These are phyloP conservation scores for Ormyrus rosae DNA, from an alignment of 2,888 invertebrate species.

Conservation along the genomic window DNA sequence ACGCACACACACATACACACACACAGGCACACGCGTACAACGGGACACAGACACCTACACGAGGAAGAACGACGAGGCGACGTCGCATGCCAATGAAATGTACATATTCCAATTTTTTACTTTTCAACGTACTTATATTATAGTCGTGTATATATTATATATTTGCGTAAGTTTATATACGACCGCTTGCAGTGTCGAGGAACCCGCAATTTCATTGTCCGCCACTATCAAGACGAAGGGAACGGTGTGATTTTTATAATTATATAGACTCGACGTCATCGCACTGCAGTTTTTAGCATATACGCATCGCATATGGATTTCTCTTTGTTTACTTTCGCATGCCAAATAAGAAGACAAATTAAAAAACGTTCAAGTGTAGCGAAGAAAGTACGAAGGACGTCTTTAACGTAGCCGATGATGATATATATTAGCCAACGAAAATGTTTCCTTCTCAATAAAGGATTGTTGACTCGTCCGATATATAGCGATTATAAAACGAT, in stretches of 20 bases:
- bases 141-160: slow-evolving; percentile 58
- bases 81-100: slow-evolving; percentile 62
- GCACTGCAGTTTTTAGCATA: background rate
- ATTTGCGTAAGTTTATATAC: slow-evolving; percentile 22
- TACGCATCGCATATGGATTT: background rate
- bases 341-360: too few relatives aligned
- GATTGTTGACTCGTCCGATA: background rate
- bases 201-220: background rate
- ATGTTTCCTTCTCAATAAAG: background rate
- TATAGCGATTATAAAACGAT: background rate
- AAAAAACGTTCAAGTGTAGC: too few relatives aligned
- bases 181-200: slow-evolving; percentile 18
- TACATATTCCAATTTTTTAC: slow-evolving; percentile 59
- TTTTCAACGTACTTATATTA: slow-evolving; percentile 61
- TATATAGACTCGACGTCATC: background rate
- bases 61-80: slow-evolving; percentile 8
- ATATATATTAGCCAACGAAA: too few relatives aligned
- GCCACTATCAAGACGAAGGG: background rate
- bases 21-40: background rate
- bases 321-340: background rate
- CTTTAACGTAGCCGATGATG: too few relatives aligned
- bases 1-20: background rate
- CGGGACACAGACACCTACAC: background rate
- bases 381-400: too few relatives aligned
- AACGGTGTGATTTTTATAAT: background rate